Conservation (phyloP, 1,140 invertebrate genomes). For the Philopotamus ludificatus region DNA sequence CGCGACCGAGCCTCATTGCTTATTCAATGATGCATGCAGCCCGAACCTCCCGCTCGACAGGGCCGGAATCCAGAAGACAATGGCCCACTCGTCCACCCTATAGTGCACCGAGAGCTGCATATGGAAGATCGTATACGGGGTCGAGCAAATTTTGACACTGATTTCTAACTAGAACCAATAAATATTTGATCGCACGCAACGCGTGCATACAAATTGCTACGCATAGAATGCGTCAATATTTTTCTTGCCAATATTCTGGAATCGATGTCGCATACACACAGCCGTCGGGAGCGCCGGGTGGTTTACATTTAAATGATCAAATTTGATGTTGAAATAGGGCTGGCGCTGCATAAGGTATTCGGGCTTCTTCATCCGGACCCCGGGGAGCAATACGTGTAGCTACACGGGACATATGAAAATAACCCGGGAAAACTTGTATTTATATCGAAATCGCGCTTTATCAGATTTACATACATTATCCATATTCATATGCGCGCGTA, state of each 20-base stretch:
- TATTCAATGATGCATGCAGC: slow-evolving; percentile 37
- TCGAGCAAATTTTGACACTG: too few relatives aligned
- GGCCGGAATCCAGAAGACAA: slow-evolving; percentile 18
- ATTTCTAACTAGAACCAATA: too few relatives aligned
- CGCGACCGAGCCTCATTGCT: slow-evolving; percentile 28
- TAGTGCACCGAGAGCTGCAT: too few relatives aligned
- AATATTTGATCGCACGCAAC: too few relatives aligned
- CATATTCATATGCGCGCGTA: too few relatives aligned
- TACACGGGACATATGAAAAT: background rate
- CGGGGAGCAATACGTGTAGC: slow-evolving; percentile 23
- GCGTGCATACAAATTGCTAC: too few relatives aligned
- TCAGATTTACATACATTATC: slow-evolving; percentile 7
- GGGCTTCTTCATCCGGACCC: slow-evolving; percentile 2
- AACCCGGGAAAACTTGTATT: background rate
- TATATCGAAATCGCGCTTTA: slow-evolving; percentile 5
- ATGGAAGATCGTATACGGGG: too few relatives aligned
- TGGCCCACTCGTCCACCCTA: background rate
- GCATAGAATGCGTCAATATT: too few relatives aligned
- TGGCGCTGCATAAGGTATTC: background rate
- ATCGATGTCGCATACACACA: background rate
- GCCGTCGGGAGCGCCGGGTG: background rate
- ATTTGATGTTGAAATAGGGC: slow-evolving; percentile 22
- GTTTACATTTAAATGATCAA: slow-evolving; percentile 39
- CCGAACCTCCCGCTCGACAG: background rate
- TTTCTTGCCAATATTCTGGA: background rate